Base-by-base conservation (phyloP, 2,113 vertebrate species). In the Sclerurus mexicanus region DNA sequence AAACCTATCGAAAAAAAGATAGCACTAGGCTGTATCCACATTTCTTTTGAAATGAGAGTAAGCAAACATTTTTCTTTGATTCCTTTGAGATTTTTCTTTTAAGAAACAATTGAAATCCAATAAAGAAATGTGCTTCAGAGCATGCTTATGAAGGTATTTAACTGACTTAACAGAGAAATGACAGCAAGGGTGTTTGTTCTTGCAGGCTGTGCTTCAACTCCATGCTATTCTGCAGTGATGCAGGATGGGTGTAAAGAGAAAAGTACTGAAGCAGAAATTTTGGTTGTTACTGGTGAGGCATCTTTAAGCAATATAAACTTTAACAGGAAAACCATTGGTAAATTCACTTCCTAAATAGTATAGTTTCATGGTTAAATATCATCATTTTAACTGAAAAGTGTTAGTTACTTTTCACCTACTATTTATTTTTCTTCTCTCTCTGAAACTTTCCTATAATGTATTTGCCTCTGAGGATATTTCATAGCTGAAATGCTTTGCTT, bases 11-110 rank as follows among this genome's bases (percentile, higher is more conserved):
- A 49, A 87, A 75, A 87, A 75, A 82, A 53, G 69, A 47, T 66
- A 75, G 73, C 56, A 21, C 46, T 80, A 59, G 40, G 59, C 92
- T 78, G 58, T 46, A 58, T 39, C 64, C 77, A 28, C 72, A 14
- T 63, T 75, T 71, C 85, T 71, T 95, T 94, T 90, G 85, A 96
- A 92, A 90, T 62, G 58, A 89, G 83, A 87, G 74, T 62, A 93
- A 94, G 90, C 88, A 94, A 92, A 82, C 94, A 59, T 89, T 92
- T 86, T 68, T 75, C 92, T 94, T 96, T 95, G 90, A 97, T 96
- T 97, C 85, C 96, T 97, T 91, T 90, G 96, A 96, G 95, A 93
- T 89, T 91, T 89, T 95, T 96, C 93, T 97, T 95, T 98, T 95
- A 82, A 90, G 95, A 95, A 97, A 96, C 93, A 96, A 94, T 89